Base-by-base conservation (phyloP, 2,888 invertebrate genomes). In the Caenorhabditis uteleia region DNA sequence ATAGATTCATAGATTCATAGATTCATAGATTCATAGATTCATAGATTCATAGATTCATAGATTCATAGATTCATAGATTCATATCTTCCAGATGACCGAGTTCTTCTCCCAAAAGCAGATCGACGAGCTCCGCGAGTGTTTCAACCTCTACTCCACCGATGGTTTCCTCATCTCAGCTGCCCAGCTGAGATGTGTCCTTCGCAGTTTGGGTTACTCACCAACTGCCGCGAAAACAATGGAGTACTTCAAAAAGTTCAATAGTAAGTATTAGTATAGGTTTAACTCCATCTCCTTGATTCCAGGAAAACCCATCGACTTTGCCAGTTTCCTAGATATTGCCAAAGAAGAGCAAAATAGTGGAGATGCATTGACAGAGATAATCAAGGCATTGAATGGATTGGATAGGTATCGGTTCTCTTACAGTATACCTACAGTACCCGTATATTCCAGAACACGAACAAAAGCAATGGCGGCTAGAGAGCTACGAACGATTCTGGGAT, bases 51-150 rank as follows among this genome's bases (percentile, higher is more conserved):
- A n/a, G n/a, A n/a, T n/a, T n/a, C n/a, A n/a, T n/a, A n/a, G n/a
- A n/a, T n/a, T n/a, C n/a, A n/a, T n/a, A n/a, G n/a, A n/a, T n/a
- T n/a, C n/a, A n/a, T n/a, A n/a, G n/a, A n/a, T n/a, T n/a, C n/a
- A n/a, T n/a, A n/a, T n/a, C n/a, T n/a, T n/a, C n/a, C n/a, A n/a
- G 5, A 57, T 59, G 59, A 53, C 58, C 21, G 58, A 64, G 39
- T 61, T 61, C 33, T 62, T 70, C 56, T 55, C 59, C 3, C 68
- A 69, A 34, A 54, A 64, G 23, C 64, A 62, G 40, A 72, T 72
- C 36, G 72, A 72, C 56, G 72, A 73, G 51, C 67, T 73, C 27
- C 64, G 72, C 12, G 69, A 73, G 48, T 73, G 72, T 34, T 73
- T 73, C 57, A 73, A 73, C 47, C 53, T 70, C 34, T 73, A 73